A percentile compares a stretch with the other conserved stretches of the same genome.
These are phyloP conservation scores for Bugula neritina DNA, from an alignment of 2,888 invertebrate species.

Conservation along the genomic window DNA sequence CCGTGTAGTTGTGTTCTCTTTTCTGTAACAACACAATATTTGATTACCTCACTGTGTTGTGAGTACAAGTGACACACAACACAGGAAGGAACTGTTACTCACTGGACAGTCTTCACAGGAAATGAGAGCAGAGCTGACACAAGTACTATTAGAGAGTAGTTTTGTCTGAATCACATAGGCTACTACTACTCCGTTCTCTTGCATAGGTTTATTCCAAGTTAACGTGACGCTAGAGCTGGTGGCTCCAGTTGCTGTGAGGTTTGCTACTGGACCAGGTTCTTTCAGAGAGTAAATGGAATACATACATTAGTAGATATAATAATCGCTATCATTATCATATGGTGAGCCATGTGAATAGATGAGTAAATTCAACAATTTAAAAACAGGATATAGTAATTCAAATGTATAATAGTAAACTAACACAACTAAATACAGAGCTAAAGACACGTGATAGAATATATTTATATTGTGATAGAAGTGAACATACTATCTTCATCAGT, in stretches of 20 bases:
- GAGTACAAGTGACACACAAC: too few species aligned
- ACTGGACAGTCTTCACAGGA: neutral
- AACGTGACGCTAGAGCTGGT: neutral
- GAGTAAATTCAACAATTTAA: too few species aligned
- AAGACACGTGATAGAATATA: too few species aligned
- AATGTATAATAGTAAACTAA: too few species aligned
- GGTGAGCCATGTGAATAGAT: too few species aligned
- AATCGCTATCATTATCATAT: neutral
- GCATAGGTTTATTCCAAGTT: neutral
- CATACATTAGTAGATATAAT: neutral
- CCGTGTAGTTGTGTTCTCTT: neutral
- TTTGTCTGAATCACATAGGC: neutral
- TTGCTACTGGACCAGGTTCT: neutral
- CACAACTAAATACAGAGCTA: too few species aligned
- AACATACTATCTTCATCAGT: neutral
- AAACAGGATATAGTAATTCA: too few species aligned
- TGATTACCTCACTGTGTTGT: too few species aligned
- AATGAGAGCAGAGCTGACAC: neutral
- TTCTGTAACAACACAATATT: neutral
- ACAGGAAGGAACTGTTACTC: too few species aligned
- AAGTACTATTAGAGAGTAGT: neutral
- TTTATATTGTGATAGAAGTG: too few species aligned
- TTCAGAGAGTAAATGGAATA: neutral
- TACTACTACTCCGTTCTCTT: neutral
- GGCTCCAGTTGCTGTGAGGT: neutral